Base-by-base conservation (phyloP, 2,888 invertebrate genomes). In the Malthinus seriepunctatus region DNA sequence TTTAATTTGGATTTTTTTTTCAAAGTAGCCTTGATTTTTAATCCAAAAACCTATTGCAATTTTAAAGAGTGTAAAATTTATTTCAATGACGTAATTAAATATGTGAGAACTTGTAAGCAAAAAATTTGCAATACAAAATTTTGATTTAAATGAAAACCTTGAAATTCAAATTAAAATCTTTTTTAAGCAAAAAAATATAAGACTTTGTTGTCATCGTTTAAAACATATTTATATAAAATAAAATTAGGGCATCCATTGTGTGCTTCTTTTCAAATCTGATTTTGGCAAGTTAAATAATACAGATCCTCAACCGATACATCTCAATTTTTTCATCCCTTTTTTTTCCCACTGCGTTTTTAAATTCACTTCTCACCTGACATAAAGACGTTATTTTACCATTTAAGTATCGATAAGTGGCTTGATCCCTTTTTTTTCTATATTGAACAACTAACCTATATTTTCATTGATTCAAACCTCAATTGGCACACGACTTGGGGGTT, bases 391-490 rank as follows among this genome's bases (percentile, higher is more conserved):
- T 56, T 61, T 56, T 49, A 52, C 53, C 57, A 61, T 60, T 47
- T 60, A 63, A 60, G 56, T 54, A 60, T 63, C 63, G 62, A 63
- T 63, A 63, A 63, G 63, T 63, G 56, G 63, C 39, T 11, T 12
- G 48, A 42, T 35, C 56, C 56, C 60, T 51, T 39, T 59, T 55
- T 39, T 31, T 42, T 23, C 46, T 23, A 23, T 23, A 50, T 56
- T 31, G 54, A 47, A 54, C 51, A 37, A 53, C 51, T 63, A 63
- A 63, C 63, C 63, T 54, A 63, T 60, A 63, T 63, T 56, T 56
- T 60, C 54, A 63, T 63, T 57, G 63, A 63, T 62, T 56, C 45
- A 32, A 37, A 56, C 60, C 56, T 52, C 60, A 53, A 60, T 48
- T 44, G 60, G 60, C 60, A 60, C 60, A 60, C 60, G 60, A 49